Evolutionary conservation across 2,113 vertebrate genomes (phyloP).

Genomic region (Cettia cetti): DNA sequence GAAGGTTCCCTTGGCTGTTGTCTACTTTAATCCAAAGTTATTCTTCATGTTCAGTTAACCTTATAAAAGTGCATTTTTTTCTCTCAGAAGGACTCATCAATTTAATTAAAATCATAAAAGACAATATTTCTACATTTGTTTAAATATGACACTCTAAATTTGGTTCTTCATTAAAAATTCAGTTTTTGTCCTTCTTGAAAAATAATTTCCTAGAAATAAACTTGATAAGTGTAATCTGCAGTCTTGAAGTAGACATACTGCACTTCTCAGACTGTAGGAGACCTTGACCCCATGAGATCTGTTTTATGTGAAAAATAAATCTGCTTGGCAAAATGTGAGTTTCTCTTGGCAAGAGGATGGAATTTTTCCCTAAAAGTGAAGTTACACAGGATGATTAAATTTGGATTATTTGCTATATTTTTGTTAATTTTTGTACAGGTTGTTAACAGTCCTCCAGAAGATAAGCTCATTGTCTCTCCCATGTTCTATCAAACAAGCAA

Average conservation of each 20-base stretch:
- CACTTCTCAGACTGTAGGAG: not conserved
- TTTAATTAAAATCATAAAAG: not conserved
- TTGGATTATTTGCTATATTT: not conserved
- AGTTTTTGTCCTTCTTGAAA: not conserved
- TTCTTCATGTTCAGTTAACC: not conserved
- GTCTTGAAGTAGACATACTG: not conserved
- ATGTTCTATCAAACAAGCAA: not conserved
- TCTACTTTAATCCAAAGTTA: not conserved
- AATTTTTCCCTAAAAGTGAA: not conserved
- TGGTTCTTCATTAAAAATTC: not conserved
- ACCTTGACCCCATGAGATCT: not conserved
- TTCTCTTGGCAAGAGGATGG: not conserved
- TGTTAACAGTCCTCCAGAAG: not conserved
- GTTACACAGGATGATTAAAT: not conserved
- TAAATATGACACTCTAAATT: not conserved
- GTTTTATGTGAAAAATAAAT: not conserved
- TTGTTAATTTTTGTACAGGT: not conserved
- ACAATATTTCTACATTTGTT: not conserved
- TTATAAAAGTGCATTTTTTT: constrained; percentile 11
- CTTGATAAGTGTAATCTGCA: not conserved
- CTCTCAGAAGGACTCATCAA: not conserved
- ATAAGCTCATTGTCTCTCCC: not conserved
- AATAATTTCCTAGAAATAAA: not conserved
- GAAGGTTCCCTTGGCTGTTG: not conserved
- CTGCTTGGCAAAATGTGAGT: not conserved